Evolutionary conservation across 2,113 vertebrate species (phyloP), one percentile per base, ranked within the genome.

Genomic region (Bolborhynchus lineola): DNA sequence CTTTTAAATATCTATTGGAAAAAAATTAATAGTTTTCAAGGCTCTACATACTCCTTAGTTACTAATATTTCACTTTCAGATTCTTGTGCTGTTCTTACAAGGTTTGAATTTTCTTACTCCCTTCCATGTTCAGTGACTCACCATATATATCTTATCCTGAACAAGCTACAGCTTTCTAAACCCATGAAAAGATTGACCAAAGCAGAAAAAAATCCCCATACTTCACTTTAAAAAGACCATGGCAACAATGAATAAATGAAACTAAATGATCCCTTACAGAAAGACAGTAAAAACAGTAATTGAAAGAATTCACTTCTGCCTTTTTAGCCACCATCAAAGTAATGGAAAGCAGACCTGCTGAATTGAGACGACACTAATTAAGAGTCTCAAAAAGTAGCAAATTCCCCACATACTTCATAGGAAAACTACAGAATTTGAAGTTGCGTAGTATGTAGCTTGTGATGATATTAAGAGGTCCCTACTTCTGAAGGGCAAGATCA

Each of bases 21-120:
- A 74, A 74, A 60, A 86, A 35, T 1, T 0, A 92, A 28, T 1
- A 0, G 0, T 60, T 75, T 77, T 55, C 33, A 86, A 67, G 33
- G 35, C 46, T 70, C 25, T 69, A 31, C 26, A 4, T 8, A 72
- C 60, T 65, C 70, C 29, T 67, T 59, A 81, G 46, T 55, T 59
- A 46, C 9, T 37, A 55, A 33, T 57, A 75, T 39, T 64, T 70
- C 17, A n/a, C 28, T 88, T 80, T 16, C 25, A 60, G 11, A 42
- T 81, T 90, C 17, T 35, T 67, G 10, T 8, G 15, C 16, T 80
- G 16, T 19, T 83, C 29, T 64, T 68, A 31, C 13, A 67, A 3
- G 3, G 67, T 18, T 71, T 50, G 47, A 19, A 68, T 60, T 60
- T 74, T 75, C 42, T 74, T 29, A 60, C 17, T 65, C 17, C 13